phyloP scores from a whole-genome alignment of 2,113 vertebrate genomes.

The Neolamprologus falcicula region DNA sequence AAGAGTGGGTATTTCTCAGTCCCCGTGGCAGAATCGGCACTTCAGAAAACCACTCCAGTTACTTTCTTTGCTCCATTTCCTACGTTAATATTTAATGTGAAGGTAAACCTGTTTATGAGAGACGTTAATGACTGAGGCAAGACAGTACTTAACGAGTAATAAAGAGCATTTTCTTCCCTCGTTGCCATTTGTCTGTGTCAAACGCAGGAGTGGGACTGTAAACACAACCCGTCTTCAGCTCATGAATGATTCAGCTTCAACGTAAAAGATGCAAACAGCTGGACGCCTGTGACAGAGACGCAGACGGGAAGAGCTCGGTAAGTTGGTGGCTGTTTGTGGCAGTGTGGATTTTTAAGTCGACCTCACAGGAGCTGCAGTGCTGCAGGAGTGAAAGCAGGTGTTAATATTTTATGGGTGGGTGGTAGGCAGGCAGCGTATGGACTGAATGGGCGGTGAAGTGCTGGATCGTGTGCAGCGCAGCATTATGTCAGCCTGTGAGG shows the following conservation, averaged over 20 bases:
- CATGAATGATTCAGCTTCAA: slow-evolving; percentile 26
- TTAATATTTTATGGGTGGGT: slow-evolving; percentile 43
- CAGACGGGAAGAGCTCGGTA: background rate
- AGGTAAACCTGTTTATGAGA: background rate
- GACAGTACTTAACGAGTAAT: background rate
- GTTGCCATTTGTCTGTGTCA: background rate
- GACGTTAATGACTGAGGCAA: background rate
- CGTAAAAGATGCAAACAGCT: background rate
- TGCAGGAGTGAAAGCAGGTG: slow-evolving; percentile 5
- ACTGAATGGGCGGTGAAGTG: background rate
- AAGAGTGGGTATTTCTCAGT: background rate
- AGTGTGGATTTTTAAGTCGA: slow-evolving; percentile 36
- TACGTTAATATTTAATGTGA: background rate
- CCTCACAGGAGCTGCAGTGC: slow-evolving; percentile 24
- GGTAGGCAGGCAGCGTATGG: background rate
- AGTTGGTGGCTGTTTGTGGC: background rate
- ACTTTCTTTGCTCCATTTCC: background rate
- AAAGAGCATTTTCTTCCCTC: background rate
- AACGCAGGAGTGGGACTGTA: background rate
- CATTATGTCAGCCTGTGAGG: slow-evolving; percentile 17
- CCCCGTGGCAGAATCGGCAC: background rate
- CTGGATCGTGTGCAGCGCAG: slow-evolving; percentile 2
- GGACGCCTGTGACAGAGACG: background rate
- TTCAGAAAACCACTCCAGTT: background rate
- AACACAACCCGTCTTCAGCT: background rate